Evolutionary conservation across 2,113 vertebrate species (phyloP).

Genomic region (Meleagris gallopavo): DNA sequence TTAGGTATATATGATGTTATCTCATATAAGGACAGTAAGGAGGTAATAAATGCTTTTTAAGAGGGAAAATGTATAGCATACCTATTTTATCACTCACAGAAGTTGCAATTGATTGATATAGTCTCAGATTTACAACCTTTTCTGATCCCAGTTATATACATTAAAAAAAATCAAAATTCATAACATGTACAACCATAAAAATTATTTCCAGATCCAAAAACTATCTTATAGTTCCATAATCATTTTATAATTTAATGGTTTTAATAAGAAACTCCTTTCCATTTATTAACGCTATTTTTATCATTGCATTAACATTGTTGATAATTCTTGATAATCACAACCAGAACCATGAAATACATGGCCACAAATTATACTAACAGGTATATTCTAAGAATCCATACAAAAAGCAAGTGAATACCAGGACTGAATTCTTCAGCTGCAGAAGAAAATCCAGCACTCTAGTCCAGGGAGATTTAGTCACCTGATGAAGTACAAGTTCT

Average conservation of each 20-base stretch:
- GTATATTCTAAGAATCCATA: background rate
- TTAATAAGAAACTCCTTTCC: background rate
- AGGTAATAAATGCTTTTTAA: background rate
- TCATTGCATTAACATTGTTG: background rate
- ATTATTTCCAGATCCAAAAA: background rate
- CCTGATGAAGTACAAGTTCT: background rate
- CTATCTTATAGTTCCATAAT: background rate
- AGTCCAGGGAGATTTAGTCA: background rate
- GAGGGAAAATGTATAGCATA: background rate
- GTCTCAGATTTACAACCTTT: background rate
- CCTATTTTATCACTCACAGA: background rate
- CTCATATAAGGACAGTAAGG: background rate
- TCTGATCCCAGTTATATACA: background rate
- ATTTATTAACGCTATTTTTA: background rate
- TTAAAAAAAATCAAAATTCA: background rate
- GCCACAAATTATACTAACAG: background rate
- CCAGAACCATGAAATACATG: background rate
- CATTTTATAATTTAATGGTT: background rate
- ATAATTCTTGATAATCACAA: background rate
- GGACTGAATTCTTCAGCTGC: background rate
- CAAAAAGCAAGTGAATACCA: background rate
- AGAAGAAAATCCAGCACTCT: background rate
- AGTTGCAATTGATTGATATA: background rate
- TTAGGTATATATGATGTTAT: background rate
- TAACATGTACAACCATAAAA: background rate